Conservation (phyloP, 1,140 invertebrate species). For the Elymnias hypermnestra region DNA sequence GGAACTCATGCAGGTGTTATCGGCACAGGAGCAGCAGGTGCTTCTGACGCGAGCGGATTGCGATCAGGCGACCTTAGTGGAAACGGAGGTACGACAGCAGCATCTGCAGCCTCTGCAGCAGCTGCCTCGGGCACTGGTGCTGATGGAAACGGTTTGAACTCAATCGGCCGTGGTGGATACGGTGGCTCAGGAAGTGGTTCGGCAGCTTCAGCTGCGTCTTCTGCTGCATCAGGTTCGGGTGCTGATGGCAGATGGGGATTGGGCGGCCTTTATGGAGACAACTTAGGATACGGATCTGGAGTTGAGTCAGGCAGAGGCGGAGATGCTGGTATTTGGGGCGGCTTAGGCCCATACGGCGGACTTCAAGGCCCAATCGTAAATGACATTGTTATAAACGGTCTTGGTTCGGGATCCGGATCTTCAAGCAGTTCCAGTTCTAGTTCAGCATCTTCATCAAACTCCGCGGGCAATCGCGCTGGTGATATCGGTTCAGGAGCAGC, state of each 20-base stretch:
- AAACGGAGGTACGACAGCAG: neutral
- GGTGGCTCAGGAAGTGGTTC: neutral
- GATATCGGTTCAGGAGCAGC: neutral
- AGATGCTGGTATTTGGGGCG: no score
- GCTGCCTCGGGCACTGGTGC: slow-evolving; percentile 11
- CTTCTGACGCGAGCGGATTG: neutral
- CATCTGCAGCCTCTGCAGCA: slow-evolving; percentile 11
- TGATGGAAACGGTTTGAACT: no score
- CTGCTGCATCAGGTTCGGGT: no score
- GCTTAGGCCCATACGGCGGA: no score
- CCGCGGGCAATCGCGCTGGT: neutral
- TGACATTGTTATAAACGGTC: slow-evolving; percentile 3
- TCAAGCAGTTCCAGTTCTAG: neutral
- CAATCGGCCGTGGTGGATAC: no score
- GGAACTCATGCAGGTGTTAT: neutral
- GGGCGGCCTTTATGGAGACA: no score
- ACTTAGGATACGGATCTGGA: no score
- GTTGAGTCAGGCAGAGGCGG: no score
- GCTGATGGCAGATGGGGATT: no score
- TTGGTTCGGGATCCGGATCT: no score
- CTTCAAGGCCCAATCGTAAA: neutral
- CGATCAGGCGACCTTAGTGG: neutral
- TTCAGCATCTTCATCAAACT: neutral
- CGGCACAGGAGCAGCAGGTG: neutral
- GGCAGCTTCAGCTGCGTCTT: neutral